Evolutionary conservation across 2,113 vertebrate species (phyloP).

Genomic region (Prunella himalayana): DNA sequence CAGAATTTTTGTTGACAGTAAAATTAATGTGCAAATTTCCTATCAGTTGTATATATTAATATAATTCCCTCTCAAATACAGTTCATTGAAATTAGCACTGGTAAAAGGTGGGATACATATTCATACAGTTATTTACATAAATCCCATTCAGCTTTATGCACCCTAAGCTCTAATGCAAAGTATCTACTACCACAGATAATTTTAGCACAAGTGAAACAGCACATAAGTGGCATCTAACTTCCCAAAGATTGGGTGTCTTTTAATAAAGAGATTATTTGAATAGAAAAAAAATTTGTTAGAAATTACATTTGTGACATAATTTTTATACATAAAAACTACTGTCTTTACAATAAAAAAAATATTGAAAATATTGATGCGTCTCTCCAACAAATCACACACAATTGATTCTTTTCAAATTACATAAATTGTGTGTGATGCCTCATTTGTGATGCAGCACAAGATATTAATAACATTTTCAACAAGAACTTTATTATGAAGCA

Average conservation of each 20-base stretch:
- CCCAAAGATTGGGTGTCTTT: background rate
- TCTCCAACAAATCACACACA: background rate
- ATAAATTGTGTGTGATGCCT: background rate
- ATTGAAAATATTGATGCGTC: background rate
- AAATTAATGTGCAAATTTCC: constrained; percentile 47
- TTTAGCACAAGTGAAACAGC: constrained; percentile 22
- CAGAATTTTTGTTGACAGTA: constrained; percentile 27
- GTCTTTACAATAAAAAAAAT: background rate
- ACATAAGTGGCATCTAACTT: background rate
- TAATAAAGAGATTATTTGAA: background rate
- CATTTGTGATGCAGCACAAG: background rate
- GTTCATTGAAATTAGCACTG: constrained; percentile 29
- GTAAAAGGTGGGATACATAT: constrained; percentile 46
- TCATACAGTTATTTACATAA: constrained; percentile 55
- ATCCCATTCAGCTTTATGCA: constrained; percentile 53
- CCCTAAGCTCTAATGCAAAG: constrained; percentile 23
- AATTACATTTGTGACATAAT: background rate
- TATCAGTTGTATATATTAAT: constrained; percentile 45
- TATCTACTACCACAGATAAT: background rate
- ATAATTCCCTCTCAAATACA: constrained; percentile 24
- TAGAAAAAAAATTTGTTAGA: background rate
- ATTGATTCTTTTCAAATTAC: background rate
- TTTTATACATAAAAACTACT: background rate
- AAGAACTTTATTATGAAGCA: background rate
- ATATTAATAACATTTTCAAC: background rate